Conservation (phyloP, 2,888 invertebrate genomes). For the Cephus pulcher region DNA sequence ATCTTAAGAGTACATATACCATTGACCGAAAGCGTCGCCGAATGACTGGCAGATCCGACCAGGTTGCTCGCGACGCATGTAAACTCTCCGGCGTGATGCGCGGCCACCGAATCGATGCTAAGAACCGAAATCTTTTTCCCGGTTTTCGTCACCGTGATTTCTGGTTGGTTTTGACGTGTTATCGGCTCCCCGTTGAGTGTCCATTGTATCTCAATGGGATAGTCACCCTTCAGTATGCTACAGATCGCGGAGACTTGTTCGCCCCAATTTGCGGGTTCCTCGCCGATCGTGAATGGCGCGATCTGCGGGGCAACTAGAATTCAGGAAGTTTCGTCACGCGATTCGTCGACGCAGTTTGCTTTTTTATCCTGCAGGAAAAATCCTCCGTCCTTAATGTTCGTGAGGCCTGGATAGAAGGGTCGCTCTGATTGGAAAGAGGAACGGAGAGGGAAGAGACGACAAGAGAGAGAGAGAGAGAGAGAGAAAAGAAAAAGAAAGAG, state of each 20-base stretch:
- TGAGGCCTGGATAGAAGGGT: too few relatives aligned
- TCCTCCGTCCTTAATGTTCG: too few relatives aligned
- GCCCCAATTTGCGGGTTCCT: conserved; percentile 80
- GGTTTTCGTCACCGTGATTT: conserved; percentile 52
- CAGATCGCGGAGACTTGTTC: conserved; percentile 81
- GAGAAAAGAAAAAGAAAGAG: too few relatives aligned
- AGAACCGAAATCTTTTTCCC: conserved; percentile 63
- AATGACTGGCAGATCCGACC: conserved; percentile 66
- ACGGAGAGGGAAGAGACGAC: too few relatives aligned
- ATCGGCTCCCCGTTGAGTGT: conserved; percentile 63
- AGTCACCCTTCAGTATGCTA: conserved; percentile 82
- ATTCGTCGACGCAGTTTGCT: too few relatives aligned
- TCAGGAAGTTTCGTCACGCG: too few relatives aligned
- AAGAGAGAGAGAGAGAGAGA: too few relatives aligned
- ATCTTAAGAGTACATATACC: conserved; percentile 57
- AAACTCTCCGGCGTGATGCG: conserved; percentile 67
- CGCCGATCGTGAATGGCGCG: conserved; percentile 76
- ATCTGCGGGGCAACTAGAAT: conserved; percentile 77
- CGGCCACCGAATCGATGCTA: conserved; percentile 66
- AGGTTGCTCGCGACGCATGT: conserved; percentile 68
- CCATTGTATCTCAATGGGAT: conserved; percentile 82
- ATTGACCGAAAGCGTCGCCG: conserved; percentile 67
- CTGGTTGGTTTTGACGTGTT: conserved; percentile 47
- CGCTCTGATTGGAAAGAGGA: too few relatives aligned
- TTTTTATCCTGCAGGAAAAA: too few relatives aligned